A percentile compares a stretch with the other conserved stretches of the same genome.
phyloP scores from a whole-genome alignment of 53 echinoderm and acorn worm genomes.

The Astropecten irregularis region DNA sequence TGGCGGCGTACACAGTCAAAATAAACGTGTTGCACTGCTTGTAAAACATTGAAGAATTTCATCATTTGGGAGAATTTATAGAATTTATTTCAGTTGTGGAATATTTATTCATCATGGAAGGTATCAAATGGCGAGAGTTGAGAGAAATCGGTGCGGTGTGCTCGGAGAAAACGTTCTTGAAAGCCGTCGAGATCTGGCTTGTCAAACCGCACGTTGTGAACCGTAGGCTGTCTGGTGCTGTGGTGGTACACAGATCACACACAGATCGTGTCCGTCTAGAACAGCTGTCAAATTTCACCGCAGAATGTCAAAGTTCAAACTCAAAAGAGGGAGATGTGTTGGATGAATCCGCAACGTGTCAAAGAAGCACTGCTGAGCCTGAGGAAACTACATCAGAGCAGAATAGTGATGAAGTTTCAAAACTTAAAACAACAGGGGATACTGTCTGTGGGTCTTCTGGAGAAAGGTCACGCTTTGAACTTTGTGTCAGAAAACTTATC shows the following conservation, averaged over 20 bases:
- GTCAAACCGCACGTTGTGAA: constrained; percentile 92
- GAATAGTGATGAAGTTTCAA: no score
- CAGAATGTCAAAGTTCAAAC: no score
- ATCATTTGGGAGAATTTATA: not conserved
- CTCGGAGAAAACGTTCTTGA: constrained; percentile 61
- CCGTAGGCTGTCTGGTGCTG: constrained; percentile 69
- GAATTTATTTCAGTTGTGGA: not conserved
- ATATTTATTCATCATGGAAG: constrained; percentile 30
- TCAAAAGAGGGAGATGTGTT: no score
- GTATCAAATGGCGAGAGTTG: constrained; percentile 41
- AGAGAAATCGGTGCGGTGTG: constrained; percentile 5
- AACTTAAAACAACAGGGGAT: no score
- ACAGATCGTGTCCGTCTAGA: no score
- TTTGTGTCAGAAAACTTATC: constrained; percentile 67
- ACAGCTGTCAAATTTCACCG: no score
- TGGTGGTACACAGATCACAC: constrained; percentile 23
- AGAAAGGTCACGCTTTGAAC: constrained; percentile 33
- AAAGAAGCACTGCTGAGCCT: no score
- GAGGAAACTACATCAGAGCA: no score
- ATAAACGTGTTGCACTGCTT: not conserved
- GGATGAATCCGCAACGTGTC: no score
- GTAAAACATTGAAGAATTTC: not conserved
- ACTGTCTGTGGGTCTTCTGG: no score
- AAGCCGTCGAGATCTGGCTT: constrained; percentile 87
- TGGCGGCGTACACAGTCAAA: constrained; percentile 12